phyloP scores from a whole-genome alignment of 1,140 invertebrate species.

The Mercenaria mercenaria region DNA sequence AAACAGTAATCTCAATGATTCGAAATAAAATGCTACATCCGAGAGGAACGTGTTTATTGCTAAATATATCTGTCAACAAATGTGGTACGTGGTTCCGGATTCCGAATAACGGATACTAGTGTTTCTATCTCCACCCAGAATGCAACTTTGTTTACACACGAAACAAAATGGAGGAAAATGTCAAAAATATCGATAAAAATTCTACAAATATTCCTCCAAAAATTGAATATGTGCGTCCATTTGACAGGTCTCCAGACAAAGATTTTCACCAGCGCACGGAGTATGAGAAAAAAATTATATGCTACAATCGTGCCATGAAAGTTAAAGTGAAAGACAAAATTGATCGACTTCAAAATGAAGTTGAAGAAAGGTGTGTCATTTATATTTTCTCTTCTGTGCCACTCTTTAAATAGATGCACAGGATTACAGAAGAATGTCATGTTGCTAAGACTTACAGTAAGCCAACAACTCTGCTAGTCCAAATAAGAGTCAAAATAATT shows the following conservation, averaged over 20 bases:
- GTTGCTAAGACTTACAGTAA: not conserved
- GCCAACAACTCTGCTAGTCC: not conserved
- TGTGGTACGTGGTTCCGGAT: too few species aligned
- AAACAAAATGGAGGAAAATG: slow-evolving; percentile 64
- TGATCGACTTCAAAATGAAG: slow-evolving; percentile 60
- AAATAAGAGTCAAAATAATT: too few species aligned
- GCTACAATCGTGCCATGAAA: slow-evolving; percentile 49
- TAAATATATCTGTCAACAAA: too few species aligned
- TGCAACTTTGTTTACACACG: slow-evolving; percentile 64
- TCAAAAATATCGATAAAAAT: slow-evolving; percentile 30
- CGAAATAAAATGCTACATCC: too few species aligned
- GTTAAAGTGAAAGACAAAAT: slow-evolving; percentile 64
- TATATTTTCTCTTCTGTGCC: not conserved
- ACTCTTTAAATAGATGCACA: not conserved
- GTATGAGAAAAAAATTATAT: slow-evolving; percentile 63
- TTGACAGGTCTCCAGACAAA: slow-evolving; percentile 70
- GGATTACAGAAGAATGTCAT: not conserved
- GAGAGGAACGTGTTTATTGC: too few species aligned
- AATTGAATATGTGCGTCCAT: slow-evolving; percentile 55
- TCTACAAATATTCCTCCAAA: not conserved
- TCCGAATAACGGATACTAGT: not conserved
- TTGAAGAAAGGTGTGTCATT: slow-evolving; percentile 19
- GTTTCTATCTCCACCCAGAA: slow-evolving; percentile 54
- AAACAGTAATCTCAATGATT: too few species aligned
- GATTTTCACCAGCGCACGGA: slow-evolving; percentile 60